Evolutionary conservation across 2,797 vertebrate species (phyloP), one percentile per base, ranked within the genome.

Genomic region (Anolis apletophallus): DNA sequence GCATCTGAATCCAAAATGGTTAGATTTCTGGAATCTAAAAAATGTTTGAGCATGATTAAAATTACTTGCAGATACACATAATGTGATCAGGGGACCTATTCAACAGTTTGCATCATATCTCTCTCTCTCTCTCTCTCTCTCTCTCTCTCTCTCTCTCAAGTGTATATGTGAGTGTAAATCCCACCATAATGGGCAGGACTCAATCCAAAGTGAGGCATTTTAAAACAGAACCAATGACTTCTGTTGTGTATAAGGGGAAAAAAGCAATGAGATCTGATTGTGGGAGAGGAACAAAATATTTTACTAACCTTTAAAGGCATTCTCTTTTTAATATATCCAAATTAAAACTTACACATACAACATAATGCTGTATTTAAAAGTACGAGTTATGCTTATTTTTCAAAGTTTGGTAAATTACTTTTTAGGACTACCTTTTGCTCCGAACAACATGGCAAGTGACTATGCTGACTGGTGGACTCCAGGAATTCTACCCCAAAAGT

Each of bases 21-120:
- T 26, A 2, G 10, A 67, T 79, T 0, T 6, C 34, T 86, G 29
- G 81, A 85, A 11, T 72, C 54, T 84, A 32, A 54, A 73, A 84
- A 68, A 26, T 5, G 34, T 55, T 55, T 78, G 61, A 54, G 36
- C 23, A 16, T 64, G 73, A 67, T 75, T 69, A 90, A 71, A 91
- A 21, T 61, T 17, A 59, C 23, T 76, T 81, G 80, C 82, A 87
- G 52, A 3, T 0, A 0, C 57, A 57, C 59, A 64, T 23, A 72
- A 61, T n/a, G 26, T 36, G 77, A 90, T 29, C 4, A 61, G 34
- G 23, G 59, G 68, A 26, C 46, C 61, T 81, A 81, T 81, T 81
- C 64, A 81, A 14, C 46, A 52, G 64, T 19, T 54, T n/a, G 19
- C 34, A 46, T 32, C 46, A 81, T 34, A 55, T 81, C 46, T 69